Conservation (phyloP, 2,888 invertebrate species). For the Pyrrhosoma nymphula region DNA sequence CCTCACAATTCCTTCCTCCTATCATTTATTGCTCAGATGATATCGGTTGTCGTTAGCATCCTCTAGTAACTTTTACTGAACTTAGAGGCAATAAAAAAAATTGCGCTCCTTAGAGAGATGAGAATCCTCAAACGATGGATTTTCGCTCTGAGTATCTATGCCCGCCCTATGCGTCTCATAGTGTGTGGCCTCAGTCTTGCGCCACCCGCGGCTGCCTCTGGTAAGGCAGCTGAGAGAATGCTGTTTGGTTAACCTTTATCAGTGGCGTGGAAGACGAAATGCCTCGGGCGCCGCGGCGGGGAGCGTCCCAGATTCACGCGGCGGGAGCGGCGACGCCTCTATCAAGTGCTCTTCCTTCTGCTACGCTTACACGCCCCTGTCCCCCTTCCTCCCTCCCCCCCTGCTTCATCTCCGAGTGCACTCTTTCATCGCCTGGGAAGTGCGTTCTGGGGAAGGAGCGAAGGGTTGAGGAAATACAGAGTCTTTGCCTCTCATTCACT, state of each 20-base stretch:
- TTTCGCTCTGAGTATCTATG: background rate
- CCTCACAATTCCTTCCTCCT: too few species aligned
- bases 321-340: too few species aligned
- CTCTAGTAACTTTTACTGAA: too few species aligned
- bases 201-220: background rate
- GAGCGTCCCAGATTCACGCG: background rate
- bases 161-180: background rate
- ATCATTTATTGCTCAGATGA: too few species aligned
- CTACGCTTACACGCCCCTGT: background rate
- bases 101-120: too few species aligned
- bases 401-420: background rate
- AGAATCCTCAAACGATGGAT: too few species aligned
- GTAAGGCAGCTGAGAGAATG: background rate
- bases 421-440: background rate
- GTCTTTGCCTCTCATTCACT: too few species aligned
- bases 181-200: background rate
- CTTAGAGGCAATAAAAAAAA: too few species aligned
- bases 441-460: too few species aligned
- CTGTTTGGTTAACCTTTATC: background rate
- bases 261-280: background rate
- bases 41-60: too few species aligned
- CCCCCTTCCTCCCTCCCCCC: background rate
- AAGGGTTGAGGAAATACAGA: too few species aligned
- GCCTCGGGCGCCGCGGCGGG: background rate
- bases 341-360: background rate